Conservation (phyloP, 2,797 vertebrate genomes). For the Gymnothorax reevesii region DNA sequence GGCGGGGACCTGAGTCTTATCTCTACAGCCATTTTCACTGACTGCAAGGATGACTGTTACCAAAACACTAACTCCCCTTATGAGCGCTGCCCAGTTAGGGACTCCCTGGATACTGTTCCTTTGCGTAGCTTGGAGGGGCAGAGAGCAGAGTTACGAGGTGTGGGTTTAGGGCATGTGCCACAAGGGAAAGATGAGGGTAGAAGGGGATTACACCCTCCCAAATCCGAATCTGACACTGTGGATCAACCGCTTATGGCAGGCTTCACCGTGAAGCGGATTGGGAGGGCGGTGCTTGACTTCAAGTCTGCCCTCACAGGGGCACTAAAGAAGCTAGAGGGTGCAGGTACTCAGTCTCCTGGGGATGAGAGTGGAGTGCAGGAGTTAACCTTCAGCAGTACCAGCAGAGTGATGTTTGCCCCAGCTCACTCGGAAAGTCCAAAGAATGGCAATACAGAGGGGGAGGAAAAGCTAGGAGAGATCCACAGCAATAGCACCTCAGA, state of each 20-base stretch:
- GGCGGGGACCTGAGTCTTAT: conserved; percentile 49
- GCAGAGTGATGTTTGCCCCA: conserved; percentile 53
- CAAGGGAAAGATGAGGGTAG: conserved; percentile 6
- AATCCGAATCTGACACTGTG: conserved; percentile 54
- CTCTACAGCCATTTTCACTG: conserved; percentile 31
- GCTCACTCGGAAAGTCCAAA: conserved; percentile 59
- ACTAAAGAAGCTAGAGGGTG: conserved; percentile 83
- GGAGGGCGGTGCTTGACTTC: conserved; percentile 84
- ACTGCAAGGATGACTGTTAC: conserved; percentile 45
- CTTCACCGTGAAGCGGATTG: conserved; percentile 84
- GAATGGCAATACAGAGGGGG: conserved; percentile 43
- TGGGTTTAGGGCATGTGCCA: conserved; percentile 30
- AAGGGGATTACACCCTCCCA: conserved; percentile 34
- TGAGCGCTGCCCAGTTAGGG: conserved; percentile 8
- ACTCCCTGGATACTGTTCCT: background rate
- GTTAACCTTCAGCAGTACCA: conserved; percentile 62
- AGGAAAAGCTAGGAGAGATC: conserved; percentile 53
- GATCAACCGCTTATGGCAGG: conserved; percentile 78
- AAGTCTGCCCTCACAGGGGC: conserved; percentile 84
- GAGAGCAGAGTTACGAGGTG: conserved; percentile 47
- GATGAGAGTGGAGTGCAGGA: conserved; percentile 71
- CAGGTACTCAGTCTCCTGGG: conserved; percentile 67
- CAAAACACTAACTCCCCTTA: conserved; percentile 46
- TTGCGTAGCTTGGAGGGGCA: conserved; percentile 41
- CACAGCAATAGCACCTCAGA: conserved; percentile 47